Evolutionary conservation across 2,888 invertebrate genomes (phyloP).

Genomic region (Trissonchulus sp.): DNA sequence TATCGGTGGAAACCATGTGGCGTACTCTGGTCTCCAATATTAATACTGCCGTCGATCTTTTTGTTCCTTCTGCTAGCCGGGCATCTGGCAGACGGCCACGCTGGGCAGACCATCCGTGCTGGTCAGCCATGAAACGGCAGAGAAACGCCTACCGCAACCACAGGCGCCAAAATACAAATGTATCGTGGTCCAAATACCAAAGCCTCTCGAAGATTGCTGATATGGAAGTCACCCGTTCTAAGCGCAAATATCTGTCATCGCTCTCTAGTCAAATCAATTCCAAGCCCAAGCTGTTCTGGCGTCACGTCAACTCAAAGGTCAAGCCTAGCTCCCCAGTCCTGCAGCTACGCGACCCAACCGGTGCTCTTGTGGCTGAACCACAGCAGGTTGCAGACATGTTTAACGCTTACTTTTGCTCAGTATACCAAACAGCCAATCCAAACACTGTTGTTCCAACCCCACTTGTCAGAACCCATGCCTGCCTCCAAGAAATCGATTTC

Average conservation of each 20-base stretch:
- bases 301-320: no score
- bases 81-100: background rate
- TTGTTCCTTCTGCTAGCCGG: background rate
- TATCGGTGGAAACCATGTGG: background rate
- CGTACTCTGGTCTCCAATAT: background rate
- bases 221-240: background rate
- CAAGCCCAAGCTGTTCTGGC: constrained; percentile 10
- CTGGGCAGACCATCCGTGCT: constrained; percentile 1
- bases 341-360: no score
- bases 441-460: no score
- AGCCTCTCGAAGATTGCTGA: background rate
- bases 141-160: background rate
- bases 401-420: no score
- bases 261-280: background rate
- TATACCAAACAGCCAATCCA: no score
- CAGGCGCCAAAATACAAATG: background rate
- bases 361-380: no score
- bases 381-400: no score
- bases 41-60: background rate
- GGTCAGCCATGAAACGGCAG: background rate
- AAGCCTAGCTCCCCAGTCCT: no score
- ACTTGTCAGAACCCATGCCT: no score
- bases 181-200: background rate
- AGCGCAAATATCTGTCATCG: background rate
- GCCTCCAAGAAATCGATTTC: no score